A percentile compares a stretch with the other conserved stretches of the same genome.
These are phyloP conservation scores for Galeopsomyia nigrocyanea DNA, from an alignment of 2,888 invertebrate genomes.

Conservation along the genomic window DNA sequence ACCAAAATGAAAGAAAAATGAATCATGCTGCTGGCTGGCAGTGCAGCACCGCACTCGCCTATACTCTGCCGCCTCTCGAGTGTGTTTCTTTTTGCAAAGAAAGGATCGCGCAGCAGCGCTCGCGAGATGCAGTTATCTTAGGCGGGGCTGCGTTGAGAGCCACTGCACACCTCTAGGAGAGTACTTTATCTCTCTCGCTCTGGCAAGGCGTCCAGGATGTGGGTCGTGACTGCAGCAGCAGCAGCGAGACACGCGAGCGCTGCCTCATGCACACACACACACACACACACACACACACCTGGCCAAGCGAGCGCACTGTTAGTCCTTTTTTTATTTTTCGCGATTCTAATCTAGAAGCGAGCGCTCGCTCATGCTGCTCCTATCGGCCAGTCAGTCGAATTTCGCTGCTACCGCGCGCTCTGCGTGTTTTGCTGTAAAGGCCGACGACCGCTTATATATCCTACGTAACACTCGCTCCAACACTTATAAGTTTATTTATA, in stretches of 20 bases:
- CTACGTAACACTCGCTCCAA: constrained; percentile 13
- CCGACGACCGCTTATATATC: constrained; percentile 16
- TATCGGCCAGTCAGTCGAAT: constrained; percentile 20
- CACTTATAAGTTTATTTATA: constrained; percentile 14
- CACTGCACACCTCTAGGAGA: constrained; percentile 61
- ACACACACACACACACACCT: not conserved
- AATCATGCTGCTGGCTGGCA: too few relatives aligned
- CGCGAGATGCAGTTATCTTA: constrained; percentile 47
- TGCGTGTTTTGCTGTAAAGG: constrained; percentile 8
- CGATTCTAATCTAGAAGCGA: not conserved
- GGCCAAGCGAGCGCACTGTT: too few relatives aligned
- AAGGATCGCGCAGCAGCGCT: constrained; percentile 30
- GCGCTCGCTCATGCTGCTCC: constrained; percentile 20
- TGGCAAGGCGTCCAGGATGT: constrained; percentile 58
- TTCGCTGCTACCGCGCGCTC: not conserved
- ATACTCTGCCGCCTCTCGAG: too few relatives aligned
- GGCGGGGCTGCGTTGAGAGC: constrained; percentile 66
- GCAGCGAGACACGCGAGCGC: constrained; percentile 62
- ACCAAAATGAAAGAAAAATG: not conserved
- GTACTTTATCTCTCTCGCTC: constrained; percentile 63
- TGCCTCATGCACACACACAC: not conserved
- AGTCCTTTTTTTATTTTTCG: not conserved
- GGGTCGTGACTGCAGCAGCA: constrained; percentile 61
- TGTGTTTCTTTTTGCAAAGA: too few relatives aligned
- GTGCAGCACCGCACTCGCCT: too few relatives aligned